Evolutionary conservation across 2,888 invertebrate genomes (phyloP).

Genomic region (Lucinisca nassula): DNA sequence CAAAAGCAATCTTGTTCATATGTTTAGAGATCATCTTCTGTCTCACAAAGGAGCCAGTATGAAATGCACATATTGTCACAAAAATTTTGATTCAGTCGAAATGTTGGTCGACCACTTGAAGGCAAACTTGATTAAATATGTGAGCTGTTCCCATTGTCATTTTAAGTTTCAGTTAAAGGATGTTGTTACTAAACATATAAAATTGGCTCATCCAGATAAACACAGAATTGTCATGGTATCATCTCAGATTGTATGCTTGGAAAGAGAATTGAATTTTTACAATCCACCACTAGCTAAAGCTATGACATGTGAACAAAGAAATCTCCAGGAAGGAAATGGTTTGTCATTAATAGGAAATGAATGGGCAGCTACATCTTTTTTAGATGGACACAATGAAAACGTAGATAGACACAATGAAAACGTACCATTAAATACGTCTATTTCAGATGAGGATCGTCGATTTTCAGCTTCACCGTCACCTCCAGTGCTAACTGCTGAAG

Average conservation of each 20-base stretch:
- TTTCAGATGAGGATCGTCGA: neutral
- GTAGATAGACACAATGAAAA: neutral
- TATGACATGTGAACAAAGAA: neutral
- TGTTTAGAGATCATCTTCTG: slow-evolving; percentile 77
- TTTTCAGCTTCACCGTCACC: neutral
- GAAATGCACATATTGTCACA: slow-evolving; percentile 78
- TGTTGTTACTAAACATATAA: slow-evolving; percentile 78
- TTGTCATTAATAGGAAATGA: neutral
- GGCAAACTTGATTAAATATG: slow-evolving; percentile 79
- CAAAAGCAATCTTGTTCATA: slow-evolving; percentile 77
- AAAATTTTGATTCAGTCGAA: slow-evolving; percentile 68
- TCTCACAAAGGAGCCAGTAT: slow-evolving; percentile 70
- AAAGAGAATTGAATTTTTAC: slow-evolving; percentile 73
- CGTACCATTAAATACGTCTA: neutral
- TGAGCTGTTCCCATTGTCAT: slow-evolving; percentile 81
- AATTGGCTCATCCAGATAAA: slow-evolving; percentile 78
- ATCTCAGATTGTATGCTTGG: slow-evolving; percentile 82
- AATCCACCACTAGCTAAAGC: slow-evolving; percentile 44
- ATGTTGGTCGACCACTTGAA: slow-evolving; percentile 76
- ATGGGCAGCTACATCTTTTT: neutral
- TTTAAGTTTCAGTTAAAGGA: slow-evolving; percentile 77
- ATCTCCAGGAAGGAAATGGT: neutral
- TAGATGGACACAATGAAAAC: neutral
- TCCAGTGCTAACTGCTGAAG: neutral
- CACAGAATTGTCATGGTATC: slow-evolving; percentile 81